These are phyloP conservation scores for Cylloceria caligata DNA, from an alignment of 2,888 invertebrate species.

Conservation along the genomic window DNA sequence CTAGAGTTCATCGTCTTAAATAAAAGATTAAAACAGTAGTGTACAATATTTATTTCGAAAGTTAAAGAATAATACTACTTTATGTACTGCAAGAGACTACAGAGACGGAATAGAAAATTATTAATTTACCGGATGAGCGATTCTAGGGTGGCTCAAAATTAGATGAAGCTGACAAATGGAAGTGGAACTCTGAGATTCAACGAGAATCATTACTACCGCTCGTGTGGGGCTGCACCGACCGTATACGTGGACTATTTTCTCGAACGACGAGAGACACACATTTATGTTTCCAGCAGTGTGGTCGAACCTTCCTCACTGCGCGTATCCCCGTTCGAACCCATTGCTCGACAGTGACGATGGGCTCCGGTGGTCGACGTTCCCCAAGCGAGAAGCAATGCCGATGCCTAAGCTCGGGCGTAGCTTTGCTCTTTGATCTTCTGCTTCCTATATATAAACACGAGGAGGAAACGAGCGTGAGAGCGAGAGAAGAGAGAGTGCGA, in stretches of 20 bases:
- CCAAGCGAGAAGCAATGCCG: conserved; percentile 69
- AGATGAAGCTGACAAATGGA: conserved; percentile 37
- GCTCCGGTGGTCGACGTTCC: conserved; percentile 67
- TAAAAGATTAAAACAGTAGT: no score
- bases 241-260: conserved; percentile 28
- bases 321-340: conserved; percentile 41
- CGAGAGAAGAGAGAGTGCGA: no score
- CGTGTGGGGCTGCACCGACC: conserved; percentile 4
- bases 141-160: not conserved
- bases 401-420: conserved; percentile 80
- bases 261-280: conserved; percentile 44
- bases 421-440: conserved; percentile 83
- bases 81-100: conserved; percentile 69
- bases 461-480: conserved; percentile 59
- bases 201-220: conserved; percentile 27
- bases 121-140: conserved; percentile 41
- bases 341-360: conserved; percentile 69
- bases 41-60: no score
- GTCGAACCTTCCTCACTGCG: conserved; percentile 14
- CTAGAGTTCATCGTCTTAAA: no score
- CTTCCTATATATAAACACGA: conserved; percentile 83
- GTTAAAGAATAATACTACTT: no score
- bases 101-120: conserved; percentile 24
- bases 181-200: conserved; percentile 45
- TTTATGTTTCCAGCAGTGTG: conserved; percentile 27